Evolutionary conservation across 2,888 invertebrate species (phyloP).

Genomic region (Saturnia pavonia): DNA sequence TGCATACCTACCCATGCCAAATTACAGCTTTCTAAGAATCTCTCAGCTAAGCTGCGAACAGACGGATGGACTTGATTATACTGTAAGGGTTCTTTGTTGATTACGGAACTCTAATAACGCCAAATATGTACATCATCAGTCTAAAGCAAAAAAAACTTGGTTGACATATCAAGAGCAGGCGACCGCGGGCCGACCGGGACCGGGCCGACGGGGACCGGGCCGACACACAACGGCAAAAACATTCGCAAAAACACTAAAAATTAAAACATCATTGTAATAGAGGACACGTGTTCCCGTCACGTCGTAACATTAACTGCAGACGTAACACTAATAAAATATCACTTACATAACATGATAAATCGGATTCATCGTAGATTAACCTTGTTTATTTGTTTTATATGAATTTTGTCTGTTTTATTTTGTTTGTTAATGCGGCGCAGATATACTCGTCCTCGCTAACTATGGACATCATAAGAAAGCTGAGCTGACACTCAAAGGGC

Average conservation of each 20-base stretch:
- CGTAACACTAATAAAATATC: background rate
- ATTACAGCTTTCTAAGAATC: too few species aligned
- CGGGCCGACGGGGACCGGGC: too few species aligned
- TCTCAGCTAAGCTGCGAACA: too few species aligned
- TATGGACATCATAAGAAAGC: too few species aligned
- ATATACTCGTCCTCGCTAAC: too few species aligned
- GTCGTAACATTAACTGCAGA: background rate
- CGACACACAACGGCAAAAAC: background rate
- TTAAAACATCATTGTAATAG: background rate
- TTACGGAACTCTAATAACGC: too few species aligned
- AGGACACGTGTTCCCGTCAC: background rate
- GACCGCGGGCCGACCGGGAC: background rate
- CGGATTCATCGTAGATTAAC: background rate
- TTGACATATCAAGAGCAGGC: background rate
- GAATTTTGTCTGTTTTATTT: background rate
- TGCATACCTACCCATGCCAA: too few species aligned
- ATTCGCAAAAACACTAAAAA: conserved; percentile 4
- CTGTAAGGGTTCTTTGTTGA: too few species aligned
- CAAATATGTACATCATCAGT: background rate
- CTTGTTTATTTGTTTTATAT: background rate
- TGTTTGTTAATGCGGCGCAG: background rate
- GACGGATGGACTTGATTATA: too few species aligned
- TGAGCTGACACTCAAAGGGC: too few species aligned
- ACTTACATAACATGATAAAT: background rate
- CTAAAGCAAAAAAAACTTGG: background rate